Base-by-base conservation (phyloP, 2,797 vertebrate genomes). In the Sarcoramphus papa region DNA sequence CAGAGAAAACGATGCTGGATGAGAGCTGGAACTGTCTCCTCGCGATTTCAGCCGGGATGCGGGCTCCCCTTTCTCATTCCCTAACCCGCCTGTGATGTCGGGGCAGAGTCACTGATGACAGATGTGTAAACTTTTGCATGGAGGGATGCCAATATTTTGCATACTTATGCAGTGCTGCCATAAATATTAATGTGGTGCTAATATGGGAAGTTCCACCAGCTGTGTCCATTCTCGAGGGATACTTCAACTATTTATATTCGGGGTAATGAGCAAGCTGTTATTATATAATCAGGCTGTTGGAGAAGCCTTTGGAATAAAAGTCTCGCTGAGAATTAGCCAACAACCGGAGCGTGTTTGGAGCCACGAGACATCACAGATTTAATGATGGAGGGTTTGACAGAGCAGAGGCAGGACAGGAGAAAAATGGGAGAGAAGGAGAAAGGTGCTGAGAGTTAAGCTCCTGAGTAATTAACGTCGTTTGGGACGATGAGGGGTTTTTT, bases 181-280 rank as follows among this genome's bases (percentile, higher is more conserved):
- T 97, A 95, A 97, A 97, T 97, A 97, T 97, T 97, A 97, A 97
- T 97, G 96, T 6, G 5, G 94, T 94, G 94, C 92, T 97, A 96
- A 97, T 96, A 97, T 91, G 96, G 94, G 97, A 97, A 96, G 96
- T 96, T 97, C 96, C 94, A 97, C 92, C 97, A 97, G 97, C 97
- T 97, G 97, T 92, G 94, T 90, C 97, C 96, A 92, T 96, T 96
- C 97, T 97, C 96, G 9, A 78, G 97, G 96, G 96, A 97, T 96
- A 86, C 91, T 95, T 92, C 95, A 95, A 97, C 97, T 97, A 97
- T 97, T 97, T 97, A 97, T 97, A 97, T 83, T 96, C 68, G 3
- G 92, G 92, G 96, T 97, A 97, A 97, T 96, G 97, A 97, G 96
- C 96, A 97, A 97, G 97, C 96, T 97, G 97, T 97, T 97, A 96